Evolutionary conservation across 2,888 invertebrate species (phyloP).

Genomic region (Synanthedon myopaeformis): DNA sequence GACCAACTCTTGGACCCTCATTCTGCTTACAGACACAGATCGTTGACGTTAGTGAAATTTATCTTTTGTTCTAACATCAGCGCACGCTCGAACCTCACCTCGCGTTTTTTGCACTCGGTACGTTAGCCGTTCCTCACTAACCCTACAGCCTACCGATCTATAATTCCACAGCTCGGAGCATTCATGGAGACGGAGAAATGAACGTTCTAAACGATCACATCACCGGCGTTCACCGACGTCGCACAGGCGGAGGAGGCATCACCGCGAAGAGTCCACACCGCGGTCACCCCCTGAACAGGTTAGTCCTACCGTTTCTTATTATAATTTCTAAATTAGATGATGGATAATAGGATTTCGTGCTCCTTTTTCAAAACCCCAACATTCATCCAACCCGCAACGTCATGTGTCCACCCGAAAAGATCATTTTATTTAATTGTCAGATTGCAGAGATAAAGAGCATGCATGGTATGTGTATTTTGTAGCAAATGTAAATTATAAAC

Average conservation of each 20-base stretch:
- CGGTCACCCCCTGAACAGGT: slow-evolving; percentile 65
- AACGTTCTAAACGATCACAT: slow-evolving; percentile 87
- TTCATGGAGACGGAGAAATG: slow-evolving; percentile 82
- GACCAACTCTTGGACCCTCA: slow-evolving; percentile 44
- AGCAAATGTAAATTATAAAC: slow-evolving; percentile 33
- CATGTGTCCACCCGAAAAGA: slow-evolving; percentile 52
- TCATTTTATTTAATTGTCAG: slow-evolving; percentile 3
- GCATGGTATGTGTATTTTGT: slow-evolving; percentile 21
- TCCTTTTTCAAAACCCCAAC: slow-evolving; percentile 32
- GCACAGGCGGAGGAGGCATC: slow-evolving; percentile 78
- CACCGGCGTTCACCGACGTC: slow-evolving; percentile 85
- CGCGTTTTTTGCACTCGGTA: slow-evolving; percentile 18
- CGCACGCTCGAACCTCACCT: slow-evolving; percentile 31
- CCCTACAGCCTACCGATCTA: slow-evolving; percentile 68
- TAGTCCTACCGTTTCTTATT: slow-evolving; percentile 42
- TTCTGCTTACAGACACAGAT: slow-evolving; percentile 36
- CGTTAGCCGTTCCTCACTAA: slow-evolving; percentile 40
- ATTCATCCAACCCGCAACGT: slow-evolving; percentile 29
- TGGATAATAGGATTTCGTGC: slow-evolving; percentile 34
- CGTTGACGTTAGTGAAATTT: slow-evolving; percentile 48
- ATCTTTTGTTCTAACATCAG: background rate
- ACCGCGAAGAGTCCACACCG: slow-evolving; percentile 60
- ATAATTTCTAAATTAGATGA: slow-evolving; percentile 24
- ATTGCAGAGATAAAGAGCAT: slow-evolving; percentile 11
- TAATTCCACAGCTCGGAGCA: slow-evolving; percentile 80